Conservation (phyloP, 2,113 vertebrate species). For the Rattus norvegicus region DNA sequence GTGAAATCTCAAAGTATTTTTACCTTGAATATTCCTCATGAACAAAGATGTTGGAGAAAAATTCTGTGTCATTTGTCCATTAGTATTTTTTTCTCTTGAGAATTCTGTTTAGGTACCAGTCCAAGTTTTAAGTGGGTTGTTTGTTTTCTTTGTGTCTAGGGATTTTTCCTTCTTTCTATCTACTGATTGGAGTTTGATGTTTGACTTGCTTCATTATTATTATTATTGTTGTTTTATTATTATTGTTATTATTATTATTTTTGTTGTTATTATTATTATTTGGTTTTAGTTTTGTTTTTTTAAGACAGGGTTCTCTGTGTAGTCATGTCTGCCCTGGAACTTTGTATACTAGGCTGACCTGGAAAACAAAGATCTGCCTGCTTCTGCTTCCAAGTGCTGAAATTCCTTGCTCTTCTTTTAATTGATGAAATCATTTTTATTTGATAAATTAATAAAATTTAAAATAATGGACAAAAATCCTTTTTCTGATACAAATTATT, state of each 20-base stretch:
- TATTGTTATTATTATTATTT: too few relatives aligned
- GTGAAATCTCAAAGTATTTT: neutral
- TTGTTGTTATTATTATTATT: too few relatives aligned
- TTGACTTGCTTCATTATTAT: neutral
- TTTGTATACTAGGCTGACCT: too few relatives aligned
- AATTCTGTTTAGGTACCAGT: neutral
- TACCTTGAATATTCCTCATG: neutral
- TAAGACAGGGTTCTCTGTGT: neutral
- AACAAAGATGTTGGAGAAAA: neutral
- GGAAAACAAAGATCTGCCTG: too few relatives aligned
- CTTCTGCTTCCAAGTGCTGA: neutral
- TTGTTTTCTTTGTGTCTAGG: neutral
- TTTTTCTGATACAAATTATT: neutral
- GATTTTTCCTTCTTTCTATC: too few relatives aligned
- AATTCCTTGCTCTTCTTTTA: conserved; percentile 5
- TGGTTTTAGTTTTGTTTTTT: neutral
- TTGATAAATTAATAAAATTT: conserved; percentile 46
- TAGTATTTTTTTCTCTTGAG: neutral
- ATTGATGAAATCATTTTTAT: neutral
- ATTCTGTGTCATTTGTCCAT: neutral
- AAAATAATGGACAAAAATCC: conserved; percentile 1
- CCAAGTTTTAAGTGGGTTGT: neutral
- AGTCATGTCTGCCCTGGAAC: neutral
- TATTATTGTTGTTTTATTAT: too few relatives aligned
- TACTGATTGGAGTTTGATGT: too few relatives aligned